Evolutionary conservation across 2,113 vertebrate species (phyloP).

Genomic region (Anas platyrhynchos): DNA sequence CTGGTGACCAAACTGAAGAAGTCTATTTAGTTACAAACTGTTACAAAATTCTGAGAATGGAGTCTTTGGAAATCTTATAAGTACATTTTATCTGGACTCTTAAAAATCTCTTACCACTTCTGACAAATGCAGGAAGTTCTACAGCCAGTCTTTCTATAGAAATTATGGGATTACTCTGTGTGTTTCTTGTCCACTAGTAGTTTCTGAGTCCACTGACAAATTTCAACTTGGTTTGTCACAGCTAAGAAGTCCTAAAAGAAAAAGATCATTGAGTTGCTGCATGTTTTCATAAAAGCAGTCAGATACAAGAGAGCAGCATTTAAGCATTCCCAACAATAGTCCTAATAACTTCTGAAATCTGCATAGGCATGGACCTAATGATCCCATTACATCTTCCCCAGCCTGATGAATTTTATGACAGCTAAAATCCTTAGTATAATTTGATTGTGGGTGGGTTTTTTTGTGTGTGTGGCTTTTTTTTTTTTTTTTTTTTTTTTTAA

Average conservation of each 20-base stretch:
- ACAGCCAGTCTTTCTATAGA: background rate
- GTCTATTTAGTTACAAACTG: too few relatives aligned
- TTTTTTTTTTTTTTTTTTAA: background rate
- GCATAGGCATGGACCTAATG: background rate
- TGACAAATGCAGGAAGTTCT: background rate
- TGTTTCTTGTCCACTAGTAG: background rate
- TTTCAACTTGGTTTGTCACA: background rate
- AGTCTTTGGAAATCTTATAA: background rate
- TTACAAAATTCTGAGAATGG: background rate
- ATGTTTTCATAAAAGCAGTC: background rate
- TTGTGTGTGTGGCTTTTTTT: background rate
- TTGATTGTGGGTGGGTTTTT: background rate
- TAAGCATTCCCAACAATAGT: background rate
- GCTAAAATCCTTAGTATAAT: background rate
- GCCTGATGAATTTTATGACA: constrained; percentile 6
- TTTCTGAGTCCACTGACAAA: background rate
- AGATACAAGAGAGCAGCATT: background rate
- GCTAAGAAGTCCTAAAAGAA: background rate
- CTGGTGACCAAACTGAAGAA: background rate
- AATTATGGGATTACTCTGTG: background rate
- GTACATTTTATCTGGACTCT: background rate
- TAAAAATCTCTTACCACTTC: background rate
- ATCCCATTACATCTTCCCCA: background rate
- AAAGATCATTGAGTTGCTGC: background rate
- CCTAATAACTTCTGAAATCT: background rate